Evolutionary conservation across 1,140 invertebrate species (phyloP), one percentile per base, ranked within the genome.

Genomic region (Hesperophylax magnus): DNA sequence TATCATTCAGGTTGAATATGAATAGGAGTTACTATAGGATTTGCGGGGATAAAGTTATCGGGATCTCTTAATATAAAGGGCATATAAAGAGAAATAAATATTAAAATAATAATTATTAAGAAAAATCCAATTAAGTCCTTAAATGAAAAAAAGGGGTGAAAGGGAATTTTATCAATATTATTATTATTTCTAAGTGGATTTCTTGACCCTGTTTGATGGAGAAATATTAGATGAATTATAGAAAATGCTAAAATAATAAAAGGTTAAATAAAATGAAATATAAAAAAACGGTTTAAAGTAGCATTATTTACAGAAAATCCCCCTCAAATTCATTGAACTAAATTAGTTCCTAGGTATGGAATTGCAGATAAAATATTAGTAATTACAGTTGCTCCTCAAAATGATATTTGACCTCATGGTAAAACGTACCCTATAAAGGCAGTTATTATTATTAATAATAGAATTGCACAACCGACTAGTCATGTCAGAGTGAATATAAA

Each of bases 1-100:
- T 94, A 94, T 92, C 92, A 94, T 91, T 94, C 93, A 79, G 93
- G 93, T 91, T 94, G 91, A 91, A 95, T 94, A 88, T 94, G 93
- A 54, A 90, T 84, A 3, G 93, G 93, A 0, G 93, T 94, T 22
- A 93, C 89, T 91, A 94, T 85, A n/a, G 92, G 90, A 82, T 94
- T 93, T 58, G 93, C 93, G n/a, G 90, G 89, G 18, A 89, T 92
- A 89, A 94, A 95, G 89, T n/a, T n/a, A n/a, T n/a, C n/a, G n/a
- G n/a, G n/a, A n/a, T n/a, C n/a, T n/a, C n/a, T n/a, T n/a, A n/a
- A 84, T 90, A 89, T 87, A 94, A 86, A 85, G 2, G 27, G 27
- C 5, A 2, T 27, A 92, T 65, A 86, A 91, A 91, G n/a, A 93
- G 93, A 69, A 87, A 91, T 86, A 77, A 86, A 67, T 82, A 89